A percentile compares a stretch with the other conserved stretches of the same genome.
phyloP scores from a whole-genome alignment of 1,140 invertebrate species.

The Drosophila persimilis region DNA sequence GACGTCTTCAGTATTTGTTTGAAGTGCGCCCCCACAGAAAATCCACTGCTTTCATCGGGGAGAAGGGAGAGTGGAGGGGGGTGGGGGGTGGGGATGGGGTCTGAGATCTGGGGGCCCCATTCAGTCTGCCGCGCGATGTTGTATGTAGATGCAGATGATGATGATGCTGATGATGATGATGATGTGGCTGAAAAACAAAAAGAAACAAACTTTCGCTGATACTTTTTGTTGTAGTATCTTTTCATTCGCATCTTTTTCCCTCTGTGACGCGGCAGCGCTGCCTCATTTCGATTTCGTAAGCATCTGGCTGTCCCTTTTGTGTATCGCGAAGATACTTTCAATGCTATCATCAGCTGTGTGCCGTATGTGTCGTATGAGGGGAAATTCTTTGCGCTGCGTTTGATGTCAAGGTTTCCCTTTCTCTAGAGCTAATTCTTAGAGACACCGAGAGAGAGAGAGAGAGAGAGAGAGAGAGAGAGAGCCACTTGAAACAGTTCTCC shows the following conservation, averaged over 20 bases:
- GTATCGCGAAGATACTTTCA: conserved; percentile 68
- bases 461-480: neutral
- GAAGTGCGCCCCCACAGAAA: no score
- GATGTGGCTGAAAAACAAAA: conserved; percentile 31
- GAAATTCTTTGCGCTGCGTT: conserved; percentile 65
- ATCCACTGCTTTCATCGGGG: no score
- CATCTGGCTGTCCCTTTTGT: conserved; percentile 46
- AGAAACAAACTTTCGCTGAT: conserved; percentile 61
- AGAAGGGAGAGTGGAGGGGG: neutral
- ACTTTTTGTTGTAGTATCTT: conserved; percentile 51
- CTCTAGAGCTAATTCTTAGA: conserved; percentile 33
- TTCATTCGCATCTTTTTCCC: conserved; percentile 1
- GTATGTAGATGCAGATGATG: conserved; percentile 26
- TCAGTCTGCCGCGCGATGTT: conserved; percentile 38
- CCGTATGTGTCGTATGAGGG: conserved; percentile 17
- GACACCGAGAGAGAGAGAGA: neutral
- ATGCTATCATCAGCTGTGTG: conserved; percentile 53
- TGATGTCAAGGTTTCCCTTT: conserved; percentile 71
- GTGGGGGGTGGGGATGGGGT: no score
- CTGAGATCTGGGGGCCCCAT: conserved; percentile 28
- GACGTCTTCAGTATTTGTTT: no score
- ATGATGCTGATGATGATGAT: conserved; percentile 13
- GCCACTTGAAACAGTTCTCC: conserved; percentile 58
- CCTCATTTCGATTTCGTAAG: conserved; percentile 41
- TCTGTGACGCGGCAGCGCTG: no score